Evolutionary conservation across 2,888 invertebrate species (phyloP).

Genomic region (Nomada ferruginata): DNA sequence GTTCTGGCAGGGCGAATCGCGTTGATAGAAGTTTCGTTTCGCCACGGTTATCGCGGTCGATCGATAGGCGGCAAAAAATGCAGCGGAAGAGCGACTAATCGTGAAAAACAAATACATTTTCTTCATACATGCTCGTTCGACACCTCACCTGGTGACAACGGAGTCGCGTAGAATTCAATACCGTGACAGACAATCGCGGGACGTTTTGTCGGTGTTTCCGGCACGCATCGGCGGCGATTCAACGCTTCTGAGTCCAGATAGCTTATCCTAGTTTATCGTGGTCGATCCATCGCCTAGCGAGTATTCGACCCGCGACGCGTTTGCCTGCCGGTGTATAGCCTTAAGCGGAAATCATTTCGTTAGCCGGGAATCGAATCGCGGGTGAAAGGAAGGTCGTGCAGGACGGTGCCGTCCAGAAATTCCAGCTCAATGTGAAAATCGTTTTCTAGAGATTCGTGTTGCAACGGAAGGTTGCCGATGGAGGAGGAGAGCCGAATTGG

Average conservation of each 20-base stretch:
- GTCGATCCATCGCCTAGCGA: slow-evolving; percentile 45
- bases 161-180: slow-evolving; percentile 24
- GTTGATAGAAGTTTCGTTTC: not conserved
- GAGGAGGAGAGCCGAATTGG: slow-evolving; percentile 1
- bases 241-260: not conserved
- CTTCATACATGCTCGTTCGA: not conserved
- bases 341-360: slow-evolving; percentile 45
- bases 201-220: slow-evolving; percentile 1
- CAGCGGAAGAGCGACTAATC: slow-evolving; percentile 9
- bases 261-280: slow-evolving; percentile 6
- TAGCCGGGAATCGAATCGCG: slow-evolving; percentile 3
- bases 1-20: not conserved
- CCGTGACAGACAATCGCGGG: not conserved
- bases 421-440: slow-evolving; percentile 7
- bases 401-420: slow-evolving; percentile 24
- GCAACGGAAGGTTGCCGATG: not conserved
- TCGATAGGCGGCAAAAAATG: slow-evolving; percentile 24
- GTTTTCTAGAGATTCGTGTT: not conserved
- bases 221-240: not conserved
- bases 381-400: slow-evolving; percentile 61
- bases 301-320: slow-evolving; percentile 10
- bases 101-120: slow-evolving; percentile 18
- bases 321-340: slow-evolving; percentile 17
- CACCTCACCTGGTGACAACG: slow-evolving; percentile 11
- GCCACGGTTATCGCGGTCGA: slow-evolving; percentile 15